Evolutionary conservation across 2,888 invertebrate species (phyloP).

Genomic region (Drosophila nr. medialis): DNA sequence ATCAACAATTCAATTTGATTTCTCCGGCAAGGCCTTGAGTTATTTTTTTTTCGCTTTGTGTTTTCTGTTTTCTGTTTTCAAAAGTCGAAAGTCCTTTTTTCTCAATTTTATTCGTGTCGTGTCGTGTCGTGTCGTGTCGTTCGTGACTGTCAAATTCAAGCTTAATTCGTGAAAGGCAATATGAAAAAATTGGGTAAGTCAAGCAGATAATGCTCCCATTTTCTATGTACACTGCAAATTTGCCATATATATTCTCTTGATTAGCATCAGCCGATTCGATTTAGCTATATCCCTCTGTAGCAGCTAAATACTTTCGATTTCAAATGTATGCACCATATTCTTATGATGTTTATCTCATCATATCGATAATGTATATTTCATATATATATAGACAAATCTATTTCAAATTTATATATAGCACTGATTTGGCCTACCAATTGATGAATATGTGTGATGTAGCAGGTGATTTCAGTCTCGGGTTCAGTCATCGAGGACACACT

Average conservation of each 20-base stretch:
- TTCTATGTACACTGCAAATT: not conserved
- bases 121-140: conserved; percentile 15
- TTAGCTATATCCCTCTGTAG: not conserved
- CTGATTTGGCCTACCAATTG: not conserved
- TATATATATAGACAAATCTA: not conserved
- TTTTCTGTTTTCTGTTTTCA: conserved; percentile 29
- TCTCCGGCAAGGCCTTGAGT: conserved; percentile 58
- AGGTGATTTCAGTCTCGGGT: not conserved
- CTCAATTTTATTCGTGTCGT: conserved; percentile 31
- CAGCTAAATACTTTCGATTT: too few relatives aligned
- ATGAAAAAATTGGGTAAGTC: conserved; percentile 75
- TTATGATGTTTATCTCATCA: not conserved
- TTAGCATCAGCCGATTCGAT: too few relatives aligned
- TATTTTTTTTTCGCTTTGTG: conserved; percentile 45
- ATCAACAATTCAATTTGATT: conserved; percentile 54
- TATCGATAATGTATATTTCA: not conserved
- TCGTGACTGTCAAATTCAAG: conserved; percentile 17
- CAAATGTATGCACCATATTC: too few relatives aligned
- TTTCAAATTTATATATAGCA: not conserved
- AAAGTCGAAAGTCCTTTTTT: conserved; percentile 32
- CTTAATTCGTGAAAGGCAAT: conserved; percentile 34
- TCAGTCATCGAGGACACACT: not conserved
- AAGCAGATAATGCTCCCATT: not conserved
- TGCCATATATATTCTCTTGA: not conserved
- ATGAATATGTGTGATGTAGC: not conserved